Evolutionary conservation across 2,113 vertebrate genomes (phyloP).

Genomic region (Seriola rivoliana): DNA sequence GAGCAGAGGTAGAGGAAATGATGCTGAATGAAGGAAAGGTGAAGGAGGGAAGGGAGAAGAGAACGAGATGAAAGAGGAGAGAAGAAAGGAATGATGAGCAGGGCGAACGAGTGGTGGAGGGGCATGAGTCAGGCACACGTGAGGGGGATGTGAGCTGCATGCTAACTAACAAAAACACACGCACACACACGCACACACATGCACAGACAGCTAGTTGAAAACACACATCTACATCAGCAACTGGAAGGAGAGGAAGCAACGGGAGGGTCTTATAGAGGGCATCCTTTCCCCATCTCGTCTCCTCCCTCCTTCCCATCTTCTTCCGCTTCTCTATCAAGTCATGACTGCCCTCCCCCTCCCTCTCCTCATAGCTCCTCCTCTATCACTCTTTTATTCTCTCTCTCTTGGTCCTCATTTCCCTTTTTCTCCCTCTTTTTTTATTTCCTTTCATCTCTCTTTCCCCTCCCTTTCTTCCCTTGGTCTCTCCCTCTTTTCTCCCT

Average conservation of each 20-base stretch:
- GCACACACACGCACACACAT: constrained; percentile 40
- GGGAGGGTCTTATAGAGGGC: constrained; percentile 65
- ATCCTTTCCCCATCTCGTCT: constrained; percentile 34
- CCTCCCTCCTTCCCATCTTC: constrained; percentile 10
- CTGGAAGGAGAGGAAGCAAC: constrained; percentile 37
- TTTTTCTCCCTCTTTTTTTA: not conserved
- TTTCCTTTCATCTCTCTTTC: not conserved
- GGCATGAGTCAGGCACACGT: constrained; percentile 73
- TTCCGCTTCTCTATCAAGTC: constrained; percentile 38
- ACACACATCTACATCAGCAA: constrained; percentile 67
- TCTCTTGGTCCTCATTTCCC: constrained; percentile 39
- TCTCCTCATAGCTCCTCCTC: not conserved
- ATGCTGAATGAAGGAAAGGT: not conserved
- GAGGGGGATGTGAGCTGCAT: constrained; percentile 75
- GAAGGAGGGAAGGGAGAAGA: constrained; percentile 2
- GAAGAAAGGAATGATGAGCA: constrained; percentile 35
- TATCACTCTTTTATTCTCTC: constrained; percentile 13
- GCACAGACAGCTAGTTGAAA: constrained; percentile 43
- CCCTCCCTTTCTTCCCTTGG: not conserved
- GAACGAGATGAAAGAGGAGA: not conserved
- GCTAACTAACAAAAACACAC: constrained; percentile 44
- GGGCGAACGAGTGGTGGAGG: constrained; percentile 33
- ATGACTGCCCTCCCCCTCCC: constrained; percentile 31
- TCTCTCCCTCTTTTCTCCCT: not conserved
- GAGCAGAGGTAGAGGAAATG: not conserved